Base-by-base conservation (phyloP, 2,797 vertebrate species). In the Enteromius trimaculatus region DNA sequence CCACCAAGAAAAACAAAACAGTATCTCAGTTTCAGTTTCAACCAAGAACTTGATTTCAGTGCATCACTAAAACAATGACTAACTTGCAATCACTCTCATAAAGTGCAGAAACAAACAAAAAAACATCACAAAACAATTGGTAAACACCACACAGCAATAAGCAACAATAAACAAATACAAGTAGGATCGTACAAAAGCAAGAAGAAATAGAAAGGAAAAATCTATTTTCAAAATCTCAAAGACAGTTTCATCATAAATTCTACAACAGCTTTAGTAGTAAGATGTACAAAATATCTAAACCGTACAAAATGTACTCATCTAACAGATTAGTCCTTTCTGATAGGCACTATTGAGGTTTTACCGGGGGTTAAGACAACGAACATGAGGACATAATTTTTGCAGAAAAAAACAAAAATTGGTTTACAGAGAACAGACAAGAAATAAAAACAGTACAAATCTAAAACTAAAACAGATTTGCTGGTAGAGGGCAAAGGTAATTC, bases 121-220 rank as follows among this genome's bases (percentile, higher is more conserved):
- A 65, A 9, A 74, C 10, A 23, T 1, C 6, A 14, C 3, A 17
- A 21, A 68, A 60, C 66, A 58, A 3, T 17, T 26, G 21, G 2
- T 4, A 70, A 44, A 16, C 3, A 44, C 14, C 10, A 14, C 47
- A 47, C 64, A 74, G 17, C 21, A 53, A 79, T 16, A 81, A 51
- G 29, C 26, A 77, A 75, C 39, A 71, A 58, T 80, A 82, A 55
- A 78, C 47, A 81, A 80, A 77, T 53, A 83, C 6, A 84, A 88
- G 76, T 71, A 82, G 76, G 64, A 86, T 71, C 79, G 65, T 77
- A 86, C 65, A 19, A 82, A 26, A 66, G 76, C 84, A 84, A 65
- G 69, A 60, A 77, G 53, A 81, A 39, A 82, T 42, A 76, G 47
- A 39, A 76, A 47, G 49, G 49, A 69, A 47, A 44, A 77, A 26